Evolutionary conservation across 2,113 vertebrate genomes (phyloP).

Genomic region (Microcebus murinus): DNA sequence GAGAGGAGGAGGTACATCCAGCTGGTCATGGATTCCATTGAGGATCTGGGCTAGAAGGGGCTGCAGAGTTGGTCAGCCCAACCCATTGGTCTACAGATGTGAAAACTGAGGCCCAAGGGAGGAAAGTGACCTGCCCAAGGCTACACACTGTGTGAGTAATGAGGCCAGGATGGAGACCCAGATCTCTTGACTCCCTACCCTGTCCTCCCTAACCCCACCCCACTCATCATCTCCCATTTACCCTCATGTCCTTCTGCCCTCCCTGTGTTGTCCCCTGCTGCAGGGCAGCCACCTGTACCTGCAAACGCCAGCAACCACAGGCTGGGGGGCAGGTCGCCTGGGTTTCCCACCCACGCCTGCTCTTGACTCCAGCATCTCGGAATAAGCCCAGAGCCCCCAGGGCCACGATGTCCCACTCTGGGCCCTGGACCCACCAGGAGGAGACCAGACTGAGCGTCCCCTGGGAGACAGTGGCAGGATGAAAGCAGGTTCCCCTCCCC

Average conservation of each 20-base stretch:
- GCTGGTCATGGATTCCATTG: background rate
- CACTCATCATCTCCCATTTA: background rate
- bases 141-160: background rate
- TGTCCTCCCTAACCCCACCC: background rate
- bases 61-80: background rate
- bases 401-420: background rate
- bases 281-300: no score
- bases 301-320: background rate
- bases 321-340: background rate
- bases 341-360: background rate
- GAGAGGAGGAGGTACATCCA: background rate
- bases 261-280: background rate
- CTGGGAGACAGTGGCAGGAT: background rate
- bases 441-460: background rate
- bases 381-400: background rate
- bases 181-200: background rate
- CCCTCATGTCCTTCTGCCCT: background rate
- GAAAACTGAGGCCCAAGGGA: background rate
- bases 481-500: background rate
- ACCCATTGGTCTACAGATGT: background rate
- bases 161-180: background rate
- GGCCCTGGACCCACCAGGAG: background rate
- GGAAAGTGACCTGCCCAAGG: background rate
- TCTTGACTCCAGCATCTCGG: background rate
- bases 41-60: background rate